These are phyloP conservation scores for Hedychridium roseum DNA, from an alignment of 2,888 invertebrate genomes.

Conservation along the genomic window DNA sequence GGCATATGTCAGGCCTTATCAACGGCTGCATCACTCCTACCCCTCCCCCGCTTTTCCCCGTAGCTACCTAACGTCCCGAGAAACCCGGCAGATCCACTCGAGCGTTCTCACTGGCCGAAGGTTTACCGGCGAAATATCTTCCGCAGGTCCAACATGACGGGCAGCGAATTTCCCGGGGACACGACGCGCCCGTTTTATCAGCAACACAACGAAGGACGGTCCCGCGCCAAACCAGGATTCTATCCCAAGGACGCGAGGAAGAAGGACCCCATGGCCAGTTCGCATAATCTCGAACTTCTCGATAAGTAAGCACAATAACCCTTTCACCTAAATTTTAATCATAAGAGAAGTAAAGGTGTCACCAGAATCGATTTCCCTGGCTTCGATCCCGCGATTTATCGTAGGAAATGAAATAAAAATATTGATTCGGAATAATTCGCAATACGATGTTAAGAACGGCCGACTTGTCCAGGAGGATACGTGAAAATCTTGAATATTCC, in stretches of 20 bases:
- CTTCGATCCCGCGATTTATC: no score
- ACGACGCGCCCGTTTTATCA: slow-evolving; percentile 41
- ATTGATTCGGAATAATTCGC: no score
- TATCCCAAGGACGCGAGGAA: slow-evolving; percentile 47
- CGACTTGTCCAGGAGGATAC: no score
- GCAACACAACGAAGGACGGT: slow-evolving; percentile 35
- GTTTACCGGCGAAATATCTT: slow-evolving; percentile 22
- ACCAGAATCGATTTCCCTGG: no score
- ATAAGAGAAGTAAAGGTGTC: no score
- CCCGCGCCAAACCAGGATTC: slow-evolving; percentile 41
- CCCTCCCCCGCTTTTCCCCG: slow-evolving; percentile 2
- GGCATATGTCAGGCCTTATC: slow-evolving; percentile 33
- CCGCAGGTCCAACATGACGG: slow-evolving; percentile 29
- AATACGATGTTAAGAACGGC: no score
- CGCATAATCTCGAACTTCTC: slow-evolving; percentile 44
- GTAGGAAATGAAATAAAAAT: no score
- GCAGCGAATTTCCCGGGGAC: slow-evolving; percentile 33
- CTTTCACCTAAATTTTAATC: no score
- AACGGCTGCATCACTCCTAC: slow-evolving; percentile 10
- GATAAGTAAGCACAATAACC: slow-evolving; percentile 38
- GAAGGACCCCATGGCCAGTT: slow-evolving; percentile 43
- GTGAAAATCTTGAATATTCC: no score
- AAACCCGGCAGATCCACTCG: slow-evolving; percentile 39
- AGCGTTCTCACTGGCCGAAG: slow-evolving; percentile 30
- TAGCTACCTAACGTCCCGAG: no score